Evolutionary conservation across 64 coral and sea anemone genomes (phyloP), one percentile per base, ranked within the genome.

Genomic region (Montipora sp.): DNA sequence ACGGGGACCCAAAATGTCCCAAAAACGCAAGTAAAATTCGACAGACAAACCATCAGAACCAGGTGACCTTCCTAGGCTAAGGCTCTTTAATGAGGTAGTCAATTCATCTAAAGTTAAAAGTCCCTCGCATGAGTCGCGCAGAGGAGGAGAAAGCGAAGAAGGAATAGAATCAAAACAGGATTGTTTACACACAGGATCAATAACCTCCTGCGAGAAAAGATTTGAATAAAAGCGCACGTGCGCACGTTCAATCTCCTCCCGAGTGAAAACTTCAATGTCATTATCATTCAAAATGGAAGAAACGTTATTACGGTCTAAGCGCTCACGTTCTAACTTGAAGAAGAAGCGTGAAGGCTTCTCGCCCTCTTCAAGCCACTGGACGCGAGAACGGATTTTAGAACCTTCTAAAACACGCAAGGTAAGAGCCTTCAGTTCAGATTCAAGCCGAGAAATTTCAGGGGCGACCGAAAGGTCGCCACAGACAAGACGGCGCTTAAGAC

Each of bases 311-410:
- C 6, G 45, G 8, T 55, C 15, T 3, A 3, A 18, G 27, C 44
- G 77, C n/a, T 75, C 72, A 8, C 63, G 57, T 19, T 81, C 92
- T 1, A 83, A n/a, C 4, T 5, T 20, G 0, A 72, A 69, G 13
- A 89, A 94, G 78, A 65, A 94, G 7, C 74, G 47, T 1, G 86
- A 83, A 14, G 92, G 88, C 2, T 36, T 81, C 48, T 94, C 92
- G 9, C 77, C 87, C 0, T 94, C 92, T 27, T 94, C 86, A 0
- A 80, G 47, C 87, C 92, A 94, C 45, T 74, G 83, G 0, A n/a
- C 51, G 1, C 1, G 51, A 0, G 2, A 53, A 5, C 89, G 46
- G 8, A 75, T 15, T 48, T 84, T 92, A 7, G 47, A 77, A 2
- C 90, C 81, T 46, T 85, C 90, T 1, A 92, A 19, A 3, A 73